Evolutionary conservation across 1,140 invertebrate species (phyloP).

Genomic region (Philopotamus ludificatus): DNA sequence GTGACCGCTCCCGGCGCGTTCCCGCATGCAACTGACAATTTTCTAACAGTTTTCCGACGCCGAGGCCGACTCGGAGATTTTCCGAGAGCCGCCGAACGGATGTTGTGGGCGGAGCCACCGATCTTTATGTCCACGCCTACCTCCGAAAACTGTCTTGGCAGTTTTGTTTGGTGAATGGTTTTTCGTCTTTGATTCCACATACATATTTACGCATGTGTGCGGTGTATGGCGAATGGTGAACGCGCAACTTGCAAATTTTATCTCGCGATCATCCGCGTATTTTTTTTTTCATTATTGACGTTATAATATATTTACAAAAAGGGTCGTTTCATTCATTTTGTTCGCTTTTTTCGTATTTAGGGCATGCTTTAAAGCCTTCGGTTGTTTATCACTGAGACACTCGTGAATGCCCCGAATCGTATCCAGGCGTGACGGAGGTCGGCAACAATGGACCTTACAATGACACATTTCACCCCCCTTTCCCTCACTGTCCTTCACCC

Average conservation of each 20-base stretch:
- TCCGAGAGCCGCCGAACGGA: constrained; percentile 23
- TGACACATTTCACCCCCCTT: constrained; percentile 14
- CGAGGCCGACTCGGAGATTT: constrained; percentile 5
- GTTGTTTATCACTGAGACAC: constrained; percentile 21
- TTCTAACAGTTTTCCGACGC: constrained; percentile 25
- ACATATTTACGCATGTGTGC: constrained; percentile 24
- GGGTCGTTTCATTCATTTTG: not conserved
- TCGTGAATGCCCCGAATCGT: constrained; percentile 16
- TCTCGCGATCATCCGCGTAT: too few species aligned
- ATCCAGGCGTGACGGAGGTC: constrained; percentile 30
- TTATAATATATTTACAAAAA: too few species aligned
- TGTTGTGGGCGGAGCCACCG: constrained; percentile 32
- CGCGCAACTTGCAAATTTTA: too few species aligned
- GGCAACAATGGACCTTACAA: constrained; percentile 30
- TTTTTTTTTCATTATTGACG: too few species aligned
- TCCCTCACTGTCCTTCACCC: not conserved
- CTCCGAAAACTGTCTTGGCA: constrained; percentile 30
- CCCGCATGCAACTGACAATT: constrained; percentile 37
- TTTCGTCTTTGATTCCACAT: constrained; percentile 39
- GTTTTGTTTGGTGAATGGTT: constrained; percentile 40
- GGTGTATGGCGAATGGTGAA: too few species aligned
- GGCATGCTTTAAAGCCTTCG: not conserved
- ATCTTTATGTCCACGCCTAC: constrained; percentile 27
- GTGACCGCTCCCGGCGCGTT: constrained; percentile 2
- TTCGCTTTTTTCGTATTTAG: not conserved